Evolutionary conservation across 2,797 vertebrate species (phyloP), one percentile per base, ranked within the genome.

Genomic region (Fistularia tabacaria): DNA sequence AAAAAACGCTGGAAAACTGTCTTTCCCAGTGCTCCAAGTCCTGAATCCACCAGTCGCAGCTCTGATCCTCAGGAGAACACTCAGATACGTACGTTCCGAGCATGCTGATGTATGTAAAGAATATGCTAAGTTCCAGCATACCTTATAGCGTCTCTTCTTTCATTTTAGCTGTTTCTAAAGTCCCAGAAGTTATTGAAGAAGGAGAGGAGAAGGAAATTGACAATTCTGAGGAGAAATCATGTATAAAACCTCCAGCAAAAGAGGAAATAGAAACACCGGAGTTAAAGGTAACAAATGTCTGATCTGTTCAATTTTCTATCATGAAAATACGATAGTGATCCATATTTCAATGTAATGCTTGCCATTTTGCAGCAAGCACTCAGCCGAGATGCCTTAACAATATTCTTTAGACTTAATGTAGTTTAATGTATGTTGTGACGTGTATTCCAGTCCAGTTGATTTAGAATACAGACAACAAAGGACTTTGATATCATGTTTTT

Each of bases 1-100:
- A 89, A 92, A 73, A 91, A 90, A 39, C 93, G 94, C 38, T 99
- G 97, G 97, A 99, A 98, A 79, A 92, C 94, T 0, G 90, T 91
- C 36, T 97, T 98, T 54, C 86, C 92, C 0, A 87, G 79, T 44
- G 90, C 91, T 0, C 60, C 92, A 62, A 99, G 97, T 77, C 96
- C 97, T 0, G 95, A 97, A 51, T 93, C 94, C 0, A 91, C 91
- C 39, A 95, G 94, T 51, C 86, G 87, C 49, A 82, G 92, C 65
- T 94, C 94, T 54, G 93, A 93, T 45, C 73, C 85, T 47, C 92
- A 88, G 1, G 96, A 98, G 25, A 74, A 47, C 38, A 15, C 77
- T n/a, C 89, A 92, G 7, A 71, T 63, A 0, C 66, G 90, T 91
- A 62, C 76, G 73, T 62, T 51, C 10, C 12, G 2, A 3, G 0